Base-by-base conservation (phyloP, 2,113 vertebrate genomes). In the Pristiophorus japonicus region DNA sequence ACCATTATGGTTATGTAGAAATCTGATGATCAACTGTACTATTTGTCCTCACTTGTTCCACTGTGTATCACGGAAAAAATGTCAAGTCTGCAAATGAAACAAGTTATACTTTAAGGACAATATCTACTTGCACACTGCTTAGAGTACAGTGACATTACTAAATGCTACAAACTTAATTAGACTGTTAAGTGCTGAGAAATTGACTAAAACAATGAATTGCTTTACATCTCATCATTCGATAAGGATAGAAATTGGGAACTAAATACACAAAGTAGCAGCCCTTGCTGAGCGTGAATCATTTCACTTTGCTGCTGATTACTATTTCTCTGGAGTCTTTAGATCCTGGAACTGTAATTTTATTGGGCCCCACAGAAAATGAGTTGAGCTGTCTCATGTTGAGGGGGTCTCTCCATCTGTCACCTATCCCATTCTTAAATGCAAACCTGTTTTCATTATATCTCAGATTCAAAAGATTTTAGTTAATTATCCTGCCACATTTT, bases 401-500 rank as follows among this genome's bases (percentile, higher is more conserved):
- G 24, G 85, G 45, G 11, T 34, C 55, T 92, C 90, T 38, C 59
- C n/a, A n/a, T 8, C 18, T 51, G n/a, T 81, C n/a, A 42, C 24
- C 78, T 51, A 45, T 87, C 45, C 84, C 45, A 63, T 65, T 63
- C 90, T n/a, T 18, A 65, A 92, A 38, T 65, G 59, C 24, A 16
- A 65, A 65, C 27, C 6, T 92, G 87, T 22, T 63, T 92, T 63
- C 34, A 22, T 92, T 63, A 34, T 8, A 38, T 3, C 59, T 92
- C 90, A 38, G 20, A 20, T 42, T 63, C 62, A 18, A 63, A 87
- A 51, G 24, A 5, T 45, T n/a, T 92, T 92, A 18, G 38, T 38
- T 92, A n/a, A 38, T 65, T 92, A 92, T 20, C 27, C n/a, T 62
- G 66, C 10, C 91, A 94, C 42, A 45, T 94, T 92, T 92, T 92